Evolutionary conservation across 2,888 invertebrate genomes (phyloP), one percentile per base, ranked within the genome.

Genomic region (Brachylomia viminalis): DNA sequence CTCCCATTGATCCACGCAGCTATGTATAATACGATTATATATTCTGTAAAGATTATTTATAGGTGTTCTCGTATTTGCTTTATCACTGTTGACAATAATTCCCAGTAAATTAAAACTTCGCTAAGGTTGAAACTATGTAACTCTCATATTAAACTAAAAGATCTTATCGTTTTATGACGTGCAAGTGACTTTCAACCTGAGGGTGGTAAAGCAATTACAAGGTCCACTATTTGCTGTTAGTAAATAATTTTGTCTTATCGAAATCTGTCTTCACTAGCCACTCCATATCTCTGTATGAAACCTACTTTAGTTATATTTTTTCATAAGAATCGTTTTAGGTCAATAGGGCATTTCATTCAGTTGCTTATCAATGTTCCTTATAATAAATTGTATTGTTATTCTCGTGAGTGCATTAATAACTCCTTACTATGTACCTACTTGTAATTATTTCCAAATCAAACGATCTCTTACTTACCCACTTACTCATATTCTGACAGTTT

Each of bases 1-100:
- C n/a, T 78, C 54, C 7, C 42, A 56, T 59, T 62, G 30, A 80
- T 70, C 20, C 68, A 17, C 10, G 7, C 62, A 77, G 42, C 27
- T 47, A 27, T 47, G 30, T 67, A 17, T 59, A 71, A 30, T 33
- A 45, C 11, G 45, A 15, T 17, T 58, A 49, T 65, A 38, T 38
- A 38, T 38, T 38, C 38, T 4, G 38, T 5, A 38, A 38, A 38
- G 38, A 38, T 38, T 38, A 38, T 38, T 38, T 59, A 62, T 67
- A 52, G 30, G 8, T 15, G 15, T n/a, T 11, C 30, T 10, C 23
- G 23, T 66, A 30, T 8, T 23, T 30, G 30, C 6, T 15, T 20
- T 45, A 27, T 20, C 11, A 64, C 17, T n/a, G n/a, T 38, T 11
- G 20, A 45, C 27, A 30, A 8, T 13, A 23, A 47, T 30, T 30